These are phyloP conservation scores for Danio aesculapii DNA, from an alignment of 2,797 vertebrate genomes.

Conservation along the genomic window DNA sequence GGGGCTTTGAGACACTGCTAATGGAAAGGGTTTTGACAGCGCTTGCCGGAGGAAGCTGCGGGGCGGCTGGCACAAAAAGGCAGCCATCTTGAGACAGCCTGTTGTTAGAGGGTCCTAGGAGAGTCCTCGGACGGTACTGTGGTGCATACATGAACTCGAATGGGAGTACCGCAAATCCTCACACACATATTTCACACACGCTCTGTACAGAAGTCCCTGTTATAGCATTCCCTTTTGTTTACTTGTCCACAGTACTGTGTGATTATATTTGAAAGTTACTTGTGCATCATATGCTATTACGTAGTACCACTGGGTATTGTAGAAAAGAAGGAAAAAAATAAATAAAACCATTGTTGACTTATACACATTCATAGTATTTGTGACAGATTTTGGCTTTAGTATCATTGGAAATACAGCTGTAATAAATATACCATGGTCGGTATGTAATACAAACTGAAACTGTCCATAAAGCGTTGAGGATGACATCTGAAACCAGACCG, in stretches of 20 bases:
- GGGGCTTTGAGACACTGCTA: constrained; percentile 56
- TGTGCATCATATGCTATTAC: constrained; percentile 68
- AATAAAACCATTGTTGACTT: constrained; percentile 67
- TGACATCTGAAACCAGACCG: constrained; percentile 25
- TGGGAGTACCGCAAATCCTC: neutral
- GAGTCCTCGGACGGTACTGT: constrained; percentile 66
- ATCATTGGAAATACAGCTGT: constrained; percentile 64
- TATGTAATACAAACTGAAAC: constrained; percentile 53
- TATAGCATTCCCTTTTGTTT: constrained; percentile 54
- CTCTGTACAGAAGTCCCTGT: constrained; percentile 61
- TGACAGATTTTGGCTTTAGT: constrained; percentile 76
- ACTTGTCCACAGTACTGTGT: constrained; percentile 62
- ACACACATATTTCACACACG: constrained; percentile 49
- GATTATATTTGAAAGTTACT: constrained; percentile 67
- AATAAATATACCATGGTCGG: constrained; percentile 1
- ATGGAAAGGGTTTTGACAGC: constrained; percentile 63
- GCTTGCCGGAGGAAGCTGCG: constrained; percentile 62
- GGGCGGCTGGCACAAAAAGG: constrained; percentile 66
- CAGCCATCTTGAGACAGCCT: constrained; percentile 70
- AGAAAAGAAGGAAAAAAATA: constrained; percentile 54
- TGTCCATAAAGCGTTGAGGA: constrained; percentile 57
- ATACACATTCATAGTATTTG: constrained; percentile 77
- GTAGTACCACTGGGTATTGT: constrained; percentile 63
- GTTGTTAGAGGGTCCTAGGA: constrained; percentile 58
- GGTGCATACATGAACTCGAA: constrained; percentile 51